Percentiles rank a stretch among this genome's conserved stretches.
phyloP scores from a whole-genome alignment of 2,113 vertebrate species.

The Atrichornis clamosus region DNA sequence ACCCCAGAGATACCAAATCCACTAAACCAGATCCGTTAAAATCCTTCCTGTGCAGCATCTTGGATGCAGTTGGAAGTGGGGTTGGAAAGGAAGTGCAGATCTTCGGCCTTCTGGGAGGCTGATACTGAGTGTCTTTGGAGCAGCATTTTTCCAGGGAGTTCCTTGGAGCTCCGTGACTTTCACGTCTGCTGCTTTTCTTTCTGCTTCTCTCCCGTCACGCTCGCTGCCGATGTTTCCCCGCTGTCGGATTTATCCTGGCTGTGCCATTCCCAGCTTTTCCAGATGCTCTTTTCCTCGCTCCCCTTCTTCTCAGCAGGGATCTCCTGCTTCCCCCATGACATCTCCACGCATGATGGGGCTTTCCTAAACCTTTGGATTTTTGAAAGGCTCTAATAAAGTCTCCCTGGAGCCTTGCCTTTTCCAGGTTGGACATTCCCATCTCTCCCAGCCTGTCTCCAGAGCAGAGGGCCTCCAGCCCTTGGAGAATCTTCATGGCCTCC shows the following conservation, averaged over 20 bases:
- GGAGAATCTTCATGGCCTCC: background rate
- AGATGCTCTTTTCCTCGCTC: background rate
- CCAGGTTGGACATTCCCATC: background rate
- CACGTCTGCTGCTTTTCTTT: background rate
- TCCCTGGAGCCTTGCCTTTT: background rate
- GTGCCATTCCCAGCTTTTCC: background rate
- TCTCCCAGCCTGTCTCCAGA: background rate
- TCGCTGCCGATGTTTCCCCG: fast-evolving
- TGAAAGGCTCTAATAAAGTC: background rate
- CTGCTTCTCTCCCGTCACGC: background rate
- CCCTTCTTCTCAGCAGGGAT: background rate
- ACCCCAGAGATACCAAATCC: background rate
- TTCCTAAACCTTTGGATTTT: background rate
- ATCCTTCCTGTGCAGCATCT: background rate
- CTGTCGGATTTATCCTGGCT: background rate
- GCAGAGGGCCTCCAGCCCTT: background rate
- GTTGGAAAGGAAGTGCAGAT: background rate
- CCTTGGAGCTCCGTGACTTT: background rate
- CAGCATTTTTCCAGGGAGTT: background rate
- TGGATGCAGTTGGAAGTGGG: background rate
- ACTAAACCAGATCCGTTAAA: background rate
- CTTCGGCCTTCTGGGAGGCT: background rate
- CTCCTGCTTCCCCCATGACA: background rate
- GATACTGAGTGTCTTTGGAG: background rate
- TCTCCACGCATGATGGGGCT: background rate